These are phyloP conservation scores for Ruditapes philippinarum DNA, from an alignment of 1,140 invertebrate species.

Conservation along the genomic window DNA sequence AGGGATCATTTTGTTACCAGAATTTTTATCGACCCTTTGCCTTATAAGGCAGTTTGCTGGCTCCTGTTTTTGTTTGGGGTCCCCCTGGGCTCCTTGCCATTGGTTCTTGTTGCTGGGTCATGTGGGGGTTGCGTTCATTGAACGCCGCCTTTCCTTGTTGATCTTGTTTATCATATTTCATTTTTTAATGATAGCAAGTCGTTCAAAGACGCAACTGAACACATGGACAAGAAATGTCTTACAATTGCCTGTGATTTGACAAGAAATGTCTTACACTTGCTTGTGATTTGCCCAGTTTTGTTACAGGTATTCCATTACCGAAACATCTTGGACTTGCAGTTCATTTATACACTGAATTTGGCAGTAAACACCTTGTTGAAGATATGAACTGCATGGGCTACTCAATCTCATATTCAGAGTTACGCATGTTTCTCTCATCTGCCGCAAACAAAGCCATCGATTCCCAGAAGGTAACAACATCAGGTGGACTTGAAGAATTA, in stretches of 20 bases:
- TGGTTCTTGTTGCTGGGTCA: too few species aligned
- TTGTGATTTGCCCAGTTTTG: background rate
- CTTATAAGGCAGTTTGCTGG: too few species aligned
- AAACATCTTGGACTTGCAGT: conserved; percentile 24
- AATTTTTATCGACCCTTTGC: background rate
- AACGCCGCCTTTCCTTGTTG: too few species aligned
- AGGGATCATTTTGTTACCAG: too few species aligned
- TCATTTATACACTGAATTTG: background rate
- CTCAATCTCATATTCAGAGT: conserved; percentile 30
- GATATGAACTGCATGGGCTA: background rate
- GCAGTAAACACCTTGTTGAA: conserved; percentile 27
- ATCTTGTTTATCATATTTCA: too few species aligned
- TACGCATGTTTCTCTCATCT: conserved; percentile 21
- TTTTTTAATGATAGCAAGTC: too few species aligned
- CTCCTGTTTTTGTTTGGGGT: too few species aligned
- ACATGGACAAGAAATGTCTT: background rate
- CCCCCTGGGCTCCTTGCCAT: too few species aligned
- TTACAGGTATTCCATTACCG: background rate
- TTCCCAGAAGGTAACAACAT: background rate
- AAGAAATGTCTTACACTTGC: background rate
- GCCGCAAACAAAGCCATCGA: background rate
- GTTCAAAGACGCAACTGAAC: too few species aligned
- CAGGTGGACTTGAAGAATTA: background rate
- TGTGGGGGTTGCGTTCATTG: too few species aligned
- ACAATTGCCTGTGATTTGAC: too few species aligned